phyloP scores from a whole-genome alignment of 2,113 vertebrate species.

The Rhabdornis inornatus region DNA sequence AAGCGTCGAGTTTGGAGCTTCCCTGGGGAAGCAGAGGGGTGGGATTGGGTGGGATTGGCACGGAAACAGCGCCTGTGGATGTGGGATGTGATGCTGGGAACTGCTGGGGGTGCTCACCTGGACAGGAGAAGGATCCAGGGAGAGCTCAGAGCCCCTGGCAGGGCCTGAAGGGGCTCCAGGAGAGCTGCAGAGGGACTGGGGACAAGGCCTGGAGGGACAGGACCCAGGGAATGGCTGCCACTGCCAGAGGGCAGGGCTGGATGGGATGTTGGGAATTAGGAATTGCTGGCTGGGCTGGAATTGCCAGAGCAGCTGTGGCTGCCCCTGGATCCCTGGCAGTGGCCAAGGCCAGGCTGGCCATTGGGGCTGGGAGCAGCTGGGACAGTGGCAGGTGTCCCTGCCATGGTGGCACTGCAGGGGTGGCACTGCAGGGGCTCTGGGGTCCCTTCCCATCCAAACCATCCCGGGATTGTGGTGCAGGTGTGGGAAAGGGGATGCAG shows the following conservation, averaged over 20 bases:
- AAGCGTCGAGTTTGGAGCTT: rapidly evolving
- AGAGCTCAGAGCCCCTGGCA: background rate
- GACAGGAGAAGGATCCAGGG: rapidly evolving
- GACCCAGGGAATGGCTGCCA: background rate
- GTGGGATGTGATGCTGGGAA: background rate
- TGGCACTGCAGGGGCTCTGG: background rate
- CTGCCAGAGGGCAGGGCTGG: background rate
- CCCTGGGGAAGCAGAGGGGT: background rate
- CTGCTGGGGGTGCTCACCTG: background rate
- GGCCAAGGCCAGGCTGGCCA: background rate
- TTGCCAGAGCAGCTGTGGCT: background rate
- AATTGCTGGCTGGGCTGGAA: background rate
- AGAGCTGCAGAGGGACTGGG: background rate
- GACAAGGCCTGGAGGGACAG: background rate
- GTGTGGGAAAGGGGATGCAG: too few species aligned
- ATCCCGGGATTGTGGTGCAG: background rate
- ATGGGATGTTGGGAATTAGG: background rate
- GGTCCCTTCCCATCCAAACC: background rate
- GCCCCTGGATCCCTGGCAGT: background rate
- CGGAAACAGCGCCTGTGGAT: rapidly evolving
- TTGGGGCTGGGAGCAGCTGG: background rate
- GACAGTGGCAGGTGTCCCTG: background rate
- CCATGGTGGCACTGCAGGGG: background rate
- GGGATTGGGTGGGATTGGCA: background rate
- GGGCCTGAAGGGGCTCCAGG: background rate